Evolutionary conservation across 2,797 vertebrate species (phyloP), one percentile per base, ranked within the genome.

Genomic region (Mormyrus proboscirostris): DNA sequence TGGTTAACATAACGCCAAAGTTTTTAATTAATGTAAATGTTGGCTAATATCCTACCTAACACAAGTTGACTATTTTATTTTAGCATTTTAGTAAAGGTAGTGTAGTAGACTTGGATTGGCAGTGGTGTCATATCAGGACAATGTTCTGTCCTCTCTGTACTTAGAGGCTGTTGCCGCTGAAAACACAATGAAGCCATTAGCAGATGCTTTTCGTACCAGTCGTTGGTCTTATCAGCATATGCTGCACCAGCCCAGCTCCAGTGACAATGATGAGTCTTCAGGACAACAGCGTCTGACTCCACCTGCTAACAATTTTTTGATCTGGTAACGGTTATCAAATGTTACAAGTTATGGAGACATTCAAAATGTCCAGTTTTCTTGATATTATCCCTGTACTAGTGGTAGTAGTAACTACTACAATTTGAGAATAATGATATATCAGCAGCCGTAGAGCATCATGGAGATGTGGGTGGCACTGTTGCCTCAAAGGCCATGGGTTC

Each of bases 171-270:
- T 25, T 10, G 33, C 57, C 57, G 22, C 38, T 29, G 41, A 47
- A 57, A 47, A 49, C n/a, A 88, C 86, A 88, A 88, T 88, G 57
- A 59, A 47, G 16, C 55, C 19, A 22, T 88, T 88, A 19, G 84
- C 25, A 22, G 33, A 65, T 41, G 49, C 55, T 87, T 38, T 9
- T 47, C 22, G 57, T 88, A 47, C 86, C 86, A 62, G 86, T 16
- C 57, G 57, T 16, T 14, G 8, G 9, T 62, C 3, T 25, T 44
- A 65, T 62, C n/a, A n/a, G 6, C 55, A 12, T 6, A 47, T n/a
- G 38, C n/a, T 88, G 3, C 86, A 49, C 4, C 55, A 41, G 55
- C 0, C n/a, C 86, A 88, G 86, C 44, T 65, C 16, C 8, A 49
- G 44, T 25, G 79, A 84, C 82, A 84, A 44, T 49, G 44, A 29